phyloP scores from a whole-genome alignment of 2,888 invertebrate genomes.

The Cordilura impudica region DNA sequence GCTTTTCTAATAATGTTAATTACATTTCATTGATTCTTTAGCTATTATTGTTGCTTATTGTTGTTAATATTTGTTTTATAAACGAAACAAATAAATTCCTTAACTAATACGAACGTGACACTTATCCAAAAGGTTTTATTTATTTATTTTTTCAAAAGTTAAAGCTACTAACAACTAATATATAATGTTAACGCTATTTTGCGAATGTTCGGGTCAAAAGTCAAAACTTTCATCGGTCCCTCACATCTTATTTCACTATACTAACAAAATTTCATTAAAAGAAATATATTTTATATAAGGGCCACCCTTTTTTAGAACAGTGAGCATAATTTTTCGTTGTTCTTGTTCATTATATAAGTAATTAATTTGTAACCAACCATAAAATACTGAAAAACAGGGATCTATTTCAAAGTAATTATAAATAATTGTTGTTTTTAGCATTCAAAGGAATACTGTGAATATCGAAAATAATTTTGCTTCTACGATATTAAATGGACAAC shows the following conservation, averaged over 20 bases:
- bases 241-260: no score
- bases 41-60: neutral
- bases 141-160: no score
- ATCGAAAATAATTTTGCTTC: neutral
- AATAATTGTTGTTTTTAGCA: conserved; percentile 37
- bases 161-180: no score
- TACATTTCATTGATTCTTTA: conserved; percentile 38
- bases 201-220: no score
- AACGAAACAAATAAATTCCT: no score
- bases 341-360: conserved; percentile 54
- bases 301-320: neutral
- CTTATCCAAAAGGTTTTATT: no score
- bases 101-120: no score
- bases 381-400: conserved; percentile 36
- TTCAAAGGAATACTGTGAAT: neutral
- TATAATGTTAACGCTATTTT: no score
- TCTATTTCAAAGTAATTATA: conserved; percentile 59
- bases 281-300: neutral
- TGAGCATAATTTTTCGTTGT: neutral
- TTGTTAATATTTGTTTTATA: neutral
- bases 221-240: no score
- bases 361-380: conserved; percentile 53
- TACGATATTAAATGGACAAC: neutral
- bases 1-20: conserved; percentile 54
- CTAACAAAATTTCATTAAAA: no score